Base-by-base conservation (phyloP, 64 coral and sea anemone species). In the Pocillopora verrucosa region DNA sequence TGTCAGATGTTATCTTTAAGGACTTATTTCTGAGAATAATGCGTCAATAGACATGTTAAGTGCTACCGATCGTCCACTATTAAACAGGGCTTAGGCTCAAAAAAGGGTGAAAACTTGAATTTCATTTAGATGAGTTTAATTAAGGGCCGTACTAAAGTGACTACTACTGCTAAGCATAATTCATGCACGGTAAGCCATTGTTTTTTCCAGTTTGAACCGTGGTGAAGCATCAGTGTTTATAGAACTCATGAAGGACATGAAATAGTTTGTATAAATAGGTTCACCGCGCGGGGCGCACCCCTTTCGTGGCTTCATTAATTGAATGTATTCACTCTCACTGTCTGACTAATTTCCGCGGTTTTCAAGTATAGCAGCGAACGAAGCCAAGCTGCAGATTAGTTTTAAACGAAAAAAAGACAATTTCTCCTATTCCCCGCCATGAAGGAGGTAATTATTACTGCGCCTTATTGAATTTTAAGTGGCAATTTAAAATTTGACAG, bases 401-500 rank as follows among this genome's bases (percentile, higher is more conserved):
- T 72, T 93, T 85, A 72, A 86, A 75, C 88, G 61, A 89, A 93
- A 93, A 89, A 93, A 88, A 89, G 79, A 80, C 81, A 89, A 89
- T 91, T 93, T 89, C 63, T 73, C 89, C 87, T 75, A 76, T 89
- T 84, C 83, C 92, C 92, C 80, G 92, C 92, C 37, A 85, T 41
- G 57, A 69, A 17, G 87, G 81, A 87, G 88, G 75, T 81, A 93
- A 93, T 93, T 89, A 93, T 83, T 93, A 76, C 60, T 78, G 73
- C 67, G 80, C 74, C 69, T 89, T 93, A 93, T 93, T 93, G 92
- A 93, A 85, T 93, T 89, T 93, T 93, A 89, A 93, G 87, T 89
- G 79, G 86, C 87, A 89, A 84, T 93, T 89, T 78, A 89, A 72
- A 82, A 93, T 69, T 77, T 85, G 75, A 65, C 82, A 77, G 57